Base-by-base conservation (phyloP, 2,797 vertebrate genomes). In the Leptoclinus maculatus region DNA sequence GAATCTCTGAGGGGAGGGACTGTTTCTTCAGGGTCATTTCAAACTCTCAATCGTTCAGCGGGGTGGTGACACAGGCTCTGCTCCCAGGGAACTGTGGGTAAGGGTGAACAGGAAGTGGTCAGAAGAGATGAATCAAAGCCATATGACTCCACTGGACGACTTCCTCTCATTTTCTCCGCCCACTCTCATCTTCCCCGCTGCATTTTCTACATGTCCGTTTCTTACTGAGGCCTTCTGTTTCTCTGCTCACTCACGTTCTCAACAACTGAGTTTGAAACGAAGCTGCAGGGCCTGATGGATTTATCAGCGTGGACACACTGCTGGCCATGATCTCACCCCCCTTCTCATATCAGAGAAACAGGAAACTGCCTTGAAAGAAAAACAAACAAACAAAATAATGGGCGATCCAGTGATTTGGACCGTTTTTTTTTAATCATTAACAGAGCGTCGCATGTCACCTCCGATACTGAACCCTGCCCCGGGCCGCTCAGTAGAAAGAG, bases 401-500 rank as follows among this genome's bases (percentile, higher is more conserved):
- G 25, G 23, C 71, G 84, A 82, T 87, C 64, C 78, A 74, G 74
- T 68, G 36, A 84, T 82, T 71, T 86, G 88, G 79, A 89, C 74
- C 70, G 3, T 41, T 64, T 74, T 73, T 73, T 53, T 68, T 51
- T 4, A 49, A 53, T 45, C 60, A 70, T 51, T 72, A 64, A 49
- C 71, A 54, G 38, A 83, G 64, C 21, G 2, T 65, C 76, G 65
- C 39, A 11, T 32, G 72, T 82, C 65, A 56, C 70, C 43, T 72
- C 54, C 45, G 41, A 64, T 23, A 27, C 66, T 41, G 73, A 56
- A 64, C 69, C 57, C 51, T 49, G 64, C 76, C 57, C 60, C 45
- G 75, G 68, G 81, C 57, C 21, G n/a, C 67, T 96, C 93, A 99
- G 93, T 99, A 99, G 95, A 99, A 99, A 79, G 98, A 98, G 89